phyloP scores from a whole-genome alignment of 1,140 invertebrate genomes.

The Eumaeus atala region DNA sequence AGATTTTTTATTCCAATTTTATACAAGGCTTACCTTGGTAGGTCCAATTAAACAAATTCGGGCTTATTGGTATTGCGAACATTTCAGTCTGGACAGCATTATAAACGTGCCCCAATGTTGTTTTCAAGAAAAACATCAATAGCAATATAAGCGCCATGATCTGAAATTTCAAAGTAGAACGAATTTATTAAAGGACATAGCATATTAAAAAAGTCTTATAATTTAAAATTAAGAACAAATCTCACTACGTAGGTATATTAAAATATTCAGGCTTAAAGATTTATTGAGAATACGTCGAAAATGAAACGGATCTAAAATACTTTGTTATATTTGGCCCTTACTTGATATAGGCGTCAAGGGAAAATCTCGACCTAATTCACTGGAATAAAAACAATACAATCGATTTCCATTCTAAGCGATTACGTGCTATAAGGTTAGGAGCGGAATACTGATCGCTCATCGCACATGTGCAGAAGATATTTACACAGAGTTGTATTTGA shows the following conservation, averaged over 20 bases:
- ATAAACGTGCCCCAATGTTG: conserved; percentile 37
- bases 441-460: conserved; percentile 44
- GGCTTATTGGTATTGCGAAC: conserved; percentile 78
- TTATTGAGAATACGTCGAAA: no score
- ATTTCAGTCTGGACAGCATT: conserved; percentile 78
- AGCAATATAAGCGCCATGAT: conserved; percentile 24
- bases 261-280: neutral
- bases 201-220: no score
- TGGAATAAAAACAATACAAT: conserved; percentile 48
- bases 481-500: conserved; percentile 45
- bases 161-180: conserved; percentile 23
- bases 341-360: conserved; percentile 19
- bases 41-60: conserved; percentile 80
- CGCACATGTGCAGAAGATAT: conserved; percentile 54
- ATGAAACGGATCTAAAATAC: neutral
- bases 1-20: neutral
- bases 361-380: conserved; percentile 48
- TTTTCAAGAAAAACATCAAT: conserved; percentile 25
- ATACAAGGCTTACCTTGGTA: conserved; percentile 73
- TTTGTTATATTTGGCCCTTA: conserved; percentile 10
- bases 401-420: conserved; percentile 53
- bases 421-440: conserved; percentile 33
- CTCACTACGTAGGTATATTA: neutral
- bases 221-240: no score
- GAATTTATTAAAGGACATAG: no score